A percentile compares a stretch with the other conserved stretches of the same genome.
phyloP scores from a whole-genome alignment of 2,888 invertebrate genomes.

The Lottia scabra region DNA sequence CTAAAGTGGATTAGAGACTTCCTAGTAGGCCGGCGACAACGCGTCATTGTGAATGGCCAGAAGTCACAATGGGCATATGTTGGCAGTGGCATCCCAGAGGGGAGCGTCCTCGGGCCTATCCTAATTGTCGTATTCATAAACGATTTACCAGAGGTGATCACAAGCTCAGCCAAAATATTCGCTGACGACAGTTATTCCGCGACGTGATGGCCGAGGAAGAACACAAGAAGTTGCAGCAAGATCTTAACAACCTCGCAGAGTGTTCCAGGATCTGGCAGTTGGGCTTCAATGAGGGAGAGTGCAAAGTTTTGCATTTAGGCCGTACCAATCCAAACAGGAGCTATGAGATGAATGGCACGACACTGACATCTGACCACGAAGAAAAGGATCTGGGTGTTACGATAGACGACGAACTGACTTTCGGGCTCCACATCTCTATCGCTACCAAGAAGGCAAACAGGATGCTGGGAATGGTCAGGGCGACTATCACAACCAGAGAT shows the following conservation, averaged over 20 bases:
- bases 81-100: no score
- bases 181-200: conserved; percentile 29
- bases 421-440: conserved; percentile 6
- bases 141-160: conserved; percentile 21
- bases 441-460: no score
- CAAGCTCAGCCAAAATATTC: conserved; percentile 9
- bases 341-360: no score
- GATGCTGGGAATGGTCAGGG: no score
- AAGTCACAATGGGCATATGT: no score
- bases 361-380: no score
- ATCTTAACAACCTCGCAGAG: conserved; percentile 12
- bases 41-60: no score
- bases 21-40: not conserved
- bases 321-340: no score
- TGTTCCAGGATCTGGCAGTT: conserved; percentile 24
- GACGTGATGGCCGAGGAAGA: no score
- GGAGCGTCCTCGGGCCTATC: conserved; percentile 24
- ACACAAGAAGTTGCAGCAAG: conserved; percentile 20
- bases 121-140: conserved; percentile 29
- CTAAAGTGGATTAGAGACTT: conserved; percentile 12
- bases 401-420: conserved; percentile 18
- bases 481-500: conserved; percentile 3
- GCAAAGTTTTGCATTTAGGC: conserved; percentile 17
- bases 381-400: conserved; percentile 14
- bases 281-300: conserved; percentile 19